Percentiles rank a stretch among this genome's conserved stretches.
phyloP scores from a whole-genome alignment of 2,113 vertebrate species.

The Podocnemis expansa region DNA sequence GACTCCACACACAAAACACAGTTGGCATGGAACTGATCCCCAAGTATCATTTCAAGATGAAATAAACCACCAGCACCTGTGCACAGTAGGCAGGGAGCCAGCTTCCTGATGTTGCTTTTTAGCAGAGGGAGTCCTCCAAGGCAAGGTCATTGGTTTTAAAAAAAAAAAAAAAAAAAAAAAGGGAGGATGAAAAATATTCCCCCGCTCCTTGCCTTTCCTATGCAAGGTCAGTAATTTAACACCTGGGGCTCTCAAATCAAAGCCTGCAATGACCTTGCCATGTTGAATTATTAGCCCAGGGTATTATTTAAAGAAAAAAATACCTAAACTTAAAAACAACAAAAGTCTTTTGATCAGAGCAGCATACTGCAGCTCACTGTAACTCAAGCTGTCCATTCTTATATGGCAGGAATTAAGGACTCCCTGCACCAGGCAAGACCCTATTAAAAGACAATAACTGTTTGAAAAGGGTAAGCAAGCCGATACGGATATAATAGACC shows the following conservation, averaged over 20 bases:
- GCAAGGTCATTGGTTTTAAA: slow-evolving; percentile 53
- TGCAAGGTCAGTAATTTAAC: slow-evolving; percentile 79
- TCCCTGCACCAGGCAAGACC: slow-evolving; percentile 79
- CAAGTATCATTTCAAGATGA: neutral
- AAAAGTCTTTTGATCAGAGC: slow-evolving; percentile 84
- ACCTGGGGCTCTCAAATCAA: slow-evolving; percentile 76
- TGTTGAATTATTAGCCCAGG: slow-evolving; percentile 74
- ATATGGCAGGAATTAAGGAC: slow-evolving; percentile 79
- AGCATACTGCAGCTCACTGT: slow-evolving; percentile 78
- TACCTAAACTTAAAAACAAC: slow-evolving; percentile 70
- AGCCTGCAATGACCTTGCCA: slow-evolving; percentile 73
- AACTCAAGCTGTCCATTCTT: slow-evolving; percentile 84
- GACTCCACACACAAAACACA: slow-evolving; percentile 15
- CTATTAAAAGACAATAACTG: slow-evolving; percentile 85
- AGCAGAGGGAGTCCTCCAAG: slow-evolving; percentile 51
- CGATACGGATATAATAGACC: slow-evolving; percentile 85
- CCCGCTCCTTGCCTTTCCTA: slow-evolving; percentile 48
- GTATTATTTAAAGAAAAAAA: slow-evolving; percentile 60
- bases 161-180: slow-evolving; percentile 69
- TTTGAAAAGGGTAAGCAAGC: slow-evolving; percentile 83
- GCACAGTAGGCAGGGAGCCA: neutral
- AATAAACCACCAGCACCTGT: slow-evolving; percentile 41
- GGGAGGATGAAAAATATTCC: too few species aligned
- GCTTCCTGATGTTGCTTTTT: slow-evolving; percentile 21
- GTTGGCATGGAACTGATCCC: slow-evolving; percentile 30